Base-by-base conservation (phyloP, 2,113 vertebrate species). In the Dromaius novaehollandiae region DNA sequence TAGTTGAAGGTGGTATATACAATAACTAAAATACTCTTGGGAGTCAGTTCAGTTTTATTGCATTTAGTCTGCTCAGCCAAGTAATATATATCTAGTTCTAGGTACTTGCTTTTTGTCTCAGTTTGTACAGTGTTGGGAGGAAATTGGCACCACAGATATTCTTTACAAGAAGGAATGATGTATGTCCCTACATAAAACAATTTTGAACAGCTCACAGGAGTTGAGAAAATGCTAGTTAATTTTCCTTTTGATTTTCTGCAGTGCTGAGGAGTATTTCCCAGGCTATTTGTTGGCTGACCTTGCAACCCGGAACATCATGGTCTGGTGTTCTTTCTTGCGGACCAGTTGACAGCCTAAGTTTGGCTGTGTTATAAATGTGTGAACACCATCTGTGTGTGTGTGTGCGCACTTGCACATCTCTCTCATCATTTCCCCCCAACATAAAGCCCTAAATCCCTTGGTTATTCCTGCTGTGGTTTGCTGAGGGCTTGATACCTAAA, bases 51-150 rank as follows among this genome's bases (percentile, higher is more conserved):
- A 48, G 42, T 84, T 95, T 96, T 94, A 96, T 79, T 96, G 38
- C 55, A 76, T 86, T 94, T 93, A 93, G 60, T 61, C 42, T 79
- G 64, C 88, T 93, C 82, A 88, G 79, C 13, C 89, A 97, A 88
- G 71, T 89, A 93, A 94, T 83, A 96, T 79, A 88, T 93, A 78
- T 93, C 68, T 90, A 76, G 89, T 86, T 96, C 68, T 89, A 95
- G 76, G 46, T 96, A 91, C 82, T 93, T 95, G 56, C 55, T 86
- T 93, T 85, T 86, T 93, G 60, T 94, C 73, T 93, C 60, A 65
- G 73, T 96, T 94, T 96, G 71, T 91, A 28, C 34, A 63, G 55
- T 24, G 80, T 86, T 78, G 48, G 91, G 66, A 90, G 40, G 79
- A 95, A 94, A 93, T 89, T 91, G 94, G 89, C 70, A 83, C 36